phyloP scores from a whole-genome alignment of 2,888 invertebrate species.

The Phasia obesa region DNA sequence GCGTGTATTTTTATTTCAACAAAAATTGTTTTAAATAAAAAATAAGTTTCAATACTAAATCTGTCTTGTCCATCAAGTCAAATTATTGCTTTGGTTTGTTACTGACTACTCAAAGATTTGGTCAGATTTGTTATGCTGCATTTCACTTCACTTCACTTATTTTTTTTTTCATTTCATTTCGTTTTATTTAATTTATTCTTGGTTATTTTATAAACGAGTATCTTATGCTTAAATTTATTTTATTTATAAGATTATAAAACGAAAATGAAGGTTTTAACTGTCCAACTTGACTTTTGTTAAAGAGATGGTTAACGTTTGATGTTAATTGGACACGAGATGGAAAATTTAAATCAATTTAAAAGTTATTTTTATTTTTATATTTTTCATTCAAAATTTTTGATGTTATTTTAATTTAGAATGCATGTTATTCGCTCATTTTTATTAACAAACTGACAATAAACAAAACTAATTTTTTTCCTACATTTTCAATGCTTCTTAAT shows the following conservation, averaged over 20 bases:
- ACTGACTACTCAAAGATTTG: background rate
- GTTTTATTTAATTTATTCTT: background rate
- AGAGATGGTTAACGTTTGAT: conserved; percentile 65
- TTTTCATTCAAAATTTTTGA: background rate
- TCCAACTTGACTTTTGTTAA: conserved; percentile 53
- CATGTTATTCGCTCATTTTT: conserved; percentile 17
- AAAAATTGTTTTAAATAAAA: conserved; percentile 41
- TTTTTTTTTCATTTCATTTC: conserved; percentile 19
- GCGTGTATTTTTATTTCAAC: conserved; percentile 50
- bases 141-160: background rate
- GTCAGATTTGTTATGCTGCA: conserved; percentile 47
- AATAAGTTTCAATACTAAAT: conserved; percentile 56
- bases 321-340: conserved; percentile 71
- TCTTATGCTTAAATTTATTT: conserved; percentile 9
- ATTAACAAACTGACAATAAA: conserved; percentile 51
- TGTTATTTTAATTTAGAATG: background rate
- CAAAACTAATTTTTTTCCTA: too few relatives aligned
- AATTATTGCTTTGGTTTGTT: conserved; percentile 48
- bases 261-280: conserved; percentile 52
- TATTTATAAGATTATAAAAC: conserved; percentile 47
- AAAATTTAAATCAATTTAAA: conserved; percentile 66
- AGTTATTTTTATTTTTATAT: conserved; percentile 4
- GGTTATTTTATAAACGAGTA: background rate
- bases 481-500: too few relatives aligned
- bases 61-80: conserved; percentile 68